Evolutionary conservation across 2,888 invertebrate species (phyloP).

Genomic region (Achlya flavicornis): DNA sequence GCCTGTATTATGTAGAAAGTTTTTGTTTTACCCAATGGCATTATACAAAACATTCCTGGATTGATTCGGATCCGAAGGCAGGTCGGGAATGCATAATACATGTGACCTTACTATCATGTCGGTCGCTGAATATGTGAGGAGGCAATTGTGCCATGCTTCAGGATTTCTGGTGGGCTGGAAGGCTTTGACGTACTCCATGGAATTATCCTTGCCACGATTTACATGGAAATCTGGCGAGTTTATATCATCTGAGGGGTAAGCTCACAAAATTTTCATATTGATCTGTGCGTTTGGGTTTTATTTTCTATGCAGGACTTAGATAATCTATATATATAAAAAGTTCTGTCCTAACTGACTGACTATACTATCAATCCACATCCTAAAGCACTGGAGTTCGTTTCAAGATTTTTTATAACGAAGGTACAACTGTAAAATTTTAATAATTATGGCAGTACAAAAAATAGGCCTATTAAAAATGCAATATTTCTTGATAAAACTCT

Average conservation of each 20-base stretch:
- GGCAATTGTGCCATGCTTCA: constrained; percentile 25
- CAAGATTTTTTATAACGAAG: no score
- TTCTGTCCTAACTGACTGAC: no score
- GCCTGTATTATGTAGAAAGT: constrained; percentile 56
- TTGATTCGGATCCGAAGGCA: constrained; percentile 66
- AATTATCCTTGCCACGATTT: constrained; percentile 56
- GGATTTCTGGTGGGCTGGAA: constrained; percentile 37
- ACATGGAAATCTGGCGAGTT: constrained; percentile 52
- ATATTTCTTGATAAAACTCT: no score
- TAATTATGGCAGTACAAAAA: no score
- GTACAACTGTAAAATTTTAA: no score
- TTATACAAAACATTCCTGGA: constrained; percentile 61
- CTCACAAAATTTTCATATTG: constrained; percentile 35
- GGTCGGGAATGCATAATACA: constrained; percentile 71
- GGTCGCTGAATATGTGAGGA: constrained; percentile 52
- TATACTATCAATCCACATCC: no score
- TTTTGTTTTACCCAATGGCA: constrained; percentile 53
- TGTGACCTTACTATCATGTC: constrained; percentile 61
- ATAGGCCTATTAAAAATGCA: no score
- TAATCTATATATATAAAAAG: no score
- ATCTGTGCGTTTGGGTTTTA: background rate
- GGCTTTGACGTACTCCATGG: constrained; percentile 51
- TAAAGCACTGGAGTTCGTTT: no score
- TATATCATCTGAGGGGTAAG: constrained; percentile 13
- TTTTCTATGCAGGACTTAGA: background rate